Percentiles rank a stretch among this genome's conserved stretches.
Evolutionary conservation across 2,113 vertebrate species (phyloP).

Genomic region (Corythoichthys haematopterus): DNA sequence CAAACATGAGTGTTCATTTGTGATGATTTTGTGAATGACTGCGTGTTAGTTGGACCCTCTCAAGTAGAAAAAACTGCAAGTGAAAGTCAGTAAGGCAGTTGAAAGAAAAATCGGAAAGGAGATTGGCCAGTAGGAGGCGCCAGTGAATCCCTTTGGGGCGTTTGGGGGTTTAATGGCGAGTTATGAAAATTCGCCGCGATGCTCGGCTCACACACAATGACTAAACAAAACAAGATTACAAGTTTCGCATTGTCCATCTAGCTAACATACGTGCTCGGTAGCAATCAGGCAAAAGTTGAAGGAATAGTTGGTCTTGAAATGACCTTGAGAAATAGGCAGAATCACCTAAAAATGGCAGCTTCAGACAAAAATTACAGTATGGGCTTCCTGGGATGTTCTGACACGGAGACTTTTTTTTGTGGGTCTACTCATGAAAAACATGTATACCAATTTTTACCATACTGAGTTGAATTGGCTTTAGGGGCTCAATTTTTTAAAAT

Average conservation of each 20-base stretch:
- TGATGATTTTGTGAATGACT: background rate
- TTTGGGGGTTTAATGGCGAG: background rate
- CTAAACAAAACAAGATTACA: background rate
- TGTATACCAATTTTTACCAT: no score
- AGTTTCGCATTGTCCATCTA: background rate
- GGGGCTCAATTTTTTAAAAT: no score
- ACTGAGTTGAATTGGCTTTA: no score
- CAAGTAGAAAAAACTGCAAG: slow-evolving; percentile 32
- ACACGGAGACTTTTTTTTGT: background rate
- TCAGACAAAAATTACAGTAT: no score
- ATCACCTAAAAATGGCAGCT: background rate
- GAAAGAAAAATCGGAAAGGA: background rate
- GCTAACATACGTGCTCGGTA: background rate
- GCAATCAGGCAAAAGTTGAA: background rate
- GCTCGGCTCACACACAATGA: background rate
- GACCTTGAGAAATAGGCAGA: background rate
- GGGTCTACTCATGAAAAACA: background rate
- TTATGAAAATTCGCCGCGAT: background rate
- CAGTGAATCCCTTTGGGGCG: background rate
- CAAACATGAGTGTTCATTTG: background rate
- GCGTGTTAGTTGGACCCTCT: slow-evolving; percentile 21
- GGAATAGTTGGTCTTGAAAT: background rate
- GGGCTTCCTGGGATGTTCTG: background rate
- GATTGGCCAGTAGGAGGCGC: background rate
- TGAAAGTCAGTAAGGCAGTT: slow-evolving; percentile 64